A percentile compares a stretch with the other conserved stretches of the same genome.
Evolutionary conservation across 2,888 invertebrate genomes (phyloP).

Genomic region (Chydorus sphaericus): DNA sequence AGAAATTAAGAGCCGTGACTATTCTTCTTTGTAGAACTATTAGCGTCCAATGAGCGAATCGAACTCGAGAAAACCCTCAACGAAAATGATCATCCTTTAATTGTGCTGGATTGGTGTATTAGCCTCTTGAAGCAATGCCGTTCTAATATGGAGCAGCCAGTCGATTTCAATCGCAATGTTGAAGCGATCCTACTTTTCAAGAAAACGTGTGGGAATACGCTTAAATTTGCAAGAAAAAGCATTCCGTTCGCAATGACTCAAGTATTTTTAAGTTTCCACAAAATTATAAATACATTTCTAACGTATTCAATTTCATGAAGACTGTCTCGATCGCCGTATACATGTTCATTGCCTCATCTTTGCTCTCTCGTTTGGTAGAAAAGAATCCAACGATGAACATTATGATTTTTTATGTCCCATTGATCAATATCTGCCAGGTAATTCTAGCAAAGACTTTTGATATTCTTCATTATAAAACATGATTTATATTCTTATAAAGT

Average conservation of each 20-base stretch:
- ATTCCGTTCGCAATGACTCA: not conserved
- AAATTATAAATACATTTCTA: not conserved
- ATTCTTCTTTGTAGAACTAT: too few relatives aligned
- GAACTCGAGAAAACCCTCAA: too few relatives aligned
- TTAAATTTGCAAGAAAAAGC: not conserved
- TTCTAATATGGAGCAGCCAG: too few relatives aligned
- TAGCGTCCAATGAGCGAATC: too few relatives aligned
- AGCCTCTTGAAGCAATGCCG: too few relatives aligned
- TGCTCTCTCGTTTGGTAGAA: not conserved
- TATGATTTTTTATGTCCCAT: not conserved
- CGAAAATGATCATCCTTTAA: too few relatives aligned
- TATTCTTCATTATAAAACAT: too few relatives aligned
- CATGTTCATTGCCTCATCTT: not conserved
- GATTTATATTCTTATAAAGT: too few relatives aligned
- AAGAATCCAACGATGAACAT: not conserved
- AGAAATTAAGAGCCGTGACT: too few relatives aligned
- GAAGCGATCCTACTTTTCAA: not conserved
- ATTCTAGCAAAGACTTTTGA: too few relatives aligned
- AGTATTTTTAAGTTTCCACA: not conserved
- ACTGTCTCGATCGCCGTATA: not conserved
- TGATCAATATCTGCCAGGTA: not conserved
- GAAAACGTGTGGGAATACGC: not conserved
- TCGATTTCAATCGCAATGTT: not conserved
- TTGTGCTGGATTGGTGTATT: too few relatives aligned
- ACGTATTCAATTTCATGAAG: not conserved